Evolutionary conservation across 2,113 vertebrate species (phyloP).

Genomic region (Laticauda colubrina): DNA sequence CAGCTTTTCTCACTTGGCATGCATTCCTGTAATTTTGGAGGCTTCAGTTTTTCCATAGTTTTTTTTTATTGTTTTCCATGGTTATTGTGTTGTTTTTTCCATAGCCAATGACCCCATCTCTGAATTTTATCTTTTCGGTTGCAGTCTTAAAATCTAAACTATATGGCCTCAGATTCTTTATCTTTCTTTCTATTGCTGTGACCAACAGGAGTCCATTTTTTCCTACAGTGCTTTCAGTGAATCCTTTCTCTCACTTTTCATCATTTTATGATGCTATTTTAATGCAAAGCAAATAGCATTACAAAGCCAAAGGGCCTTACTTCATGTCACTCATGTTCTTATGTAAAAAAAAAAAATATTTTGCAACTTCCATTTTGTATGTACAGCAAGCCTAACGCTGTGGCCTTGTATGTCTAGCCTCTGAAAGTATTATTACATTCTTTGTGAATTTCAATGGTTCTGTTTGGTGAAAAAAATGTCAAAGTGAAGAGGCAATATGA

Average conservation of each 20-base stretch:
- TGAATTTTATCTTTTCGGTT: neutral
- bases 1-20: neutral
- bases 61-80: neutral
- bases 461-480: neutral
- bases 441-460: neutral
- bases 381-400: neutral
- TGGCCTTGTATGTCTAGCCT: neutral
- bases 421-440: constrained; percentile 12
- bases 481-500: neutral
- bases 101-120: neutral
- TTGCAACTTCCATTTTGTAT: constrained; percentile 35
- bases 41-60: neutral
- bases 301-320: constrained; percentile 37
- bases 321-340: constrained; percentile 13
- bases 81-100: neutral
- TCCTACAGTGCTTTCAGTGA: neutral
- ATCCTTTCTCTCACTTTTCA: neutral
- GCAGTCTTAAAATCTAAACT: neutral
- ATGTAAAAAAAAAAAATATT: constrained; percentile 8
- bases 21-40: neutral
- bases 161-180: neutral
- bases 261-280: neutral
- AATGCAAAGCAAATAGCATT: constrained; percentile 25
- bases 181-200: neutral
- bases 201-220: neutral